These are phyloP conservation scores for Riparia riparia DNA, from an alignment of 2,113 vertebrate genomes.

Conservation along the genomic window DNA sequence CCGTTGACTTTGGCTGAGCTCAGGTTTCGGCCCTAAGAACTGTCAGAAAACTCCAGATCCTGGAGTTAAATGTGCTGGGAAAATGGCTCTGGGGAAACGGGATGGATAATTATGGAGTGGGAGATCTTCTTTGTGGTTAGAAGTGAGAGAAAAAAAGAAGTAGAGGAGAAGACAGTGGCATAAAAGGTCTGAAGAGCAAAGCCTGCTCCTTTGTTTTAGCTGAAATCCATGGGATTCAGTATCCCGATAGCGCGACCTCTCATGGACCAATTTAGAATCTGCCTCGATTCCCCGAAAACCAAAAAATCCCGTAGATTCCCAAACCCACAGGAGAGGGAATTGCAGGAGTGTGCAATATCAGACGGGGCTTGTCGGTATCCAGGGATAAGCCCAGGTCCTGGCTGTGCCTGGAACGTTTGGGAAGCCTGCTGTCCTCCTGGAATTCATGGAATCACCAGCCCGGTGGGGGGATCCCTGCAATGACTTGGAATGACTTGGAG, in stretches of 20 bases:
- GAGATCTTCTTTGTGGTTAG: fast-evolving
- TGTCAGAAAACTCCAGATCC: neutral
- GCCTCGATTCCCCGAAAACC: neutral
- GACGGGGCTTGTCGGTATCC: neutral
- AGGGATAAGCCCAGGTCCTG: neutral
- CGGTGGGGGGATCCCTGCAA: fast-evolving
- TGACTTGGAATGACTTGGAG: neutral
- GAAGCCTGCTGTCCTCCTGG: neutral
- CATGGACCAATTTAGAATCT: neutral
- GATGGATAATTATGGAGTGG: neutral
- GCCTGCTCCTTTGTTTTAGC: neutral
- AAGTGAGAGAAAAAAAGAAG: neutral
- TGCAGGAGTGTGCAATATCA: neutral
- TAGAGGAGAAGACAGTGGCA: neutral
- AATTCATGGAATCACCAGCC: neutral
- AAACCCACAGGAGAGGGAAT: neutral
- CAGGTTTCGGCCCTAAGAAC: neutral
- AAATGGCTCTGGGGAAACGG: neutral
- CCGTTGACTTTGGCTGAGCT: neutral
- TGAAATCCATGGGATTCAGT: neutral
- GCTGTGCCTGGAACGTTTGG: neutral
- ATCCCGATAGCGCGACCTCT: neutral
- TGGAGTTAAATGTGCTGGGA: neutral
- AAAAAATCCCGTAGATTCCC: neutral
- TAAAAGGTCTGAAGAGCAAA: neutral